Evolutionary conservation across 2,797 vertebrate genomes (phyloP).

Genomic region (Epinephelus malabaricus): DNA sequence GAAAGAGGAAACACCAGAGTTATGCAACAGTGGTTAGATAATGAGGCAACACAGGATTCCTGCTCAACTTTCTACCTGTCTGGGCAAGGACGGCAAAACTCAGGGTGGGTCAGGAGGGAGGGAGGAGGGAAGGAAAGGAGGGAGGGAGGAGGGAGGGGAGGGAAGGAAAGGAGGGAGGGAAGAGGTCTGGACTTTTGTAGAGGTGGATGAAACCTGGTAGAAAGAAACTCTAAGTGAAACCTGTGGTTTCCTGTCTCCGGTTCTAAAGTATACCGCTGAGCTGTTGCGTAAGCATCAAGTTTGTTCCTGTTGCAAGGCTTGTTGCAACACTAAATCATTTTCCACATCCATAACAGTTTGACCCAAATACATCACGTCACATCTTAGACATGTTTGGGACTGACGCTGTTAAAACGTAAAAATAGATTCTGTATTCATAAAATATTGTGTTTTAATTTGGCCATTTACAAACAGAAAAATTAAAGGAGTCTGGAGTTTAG

Average conservation of each 20-base stretch:
- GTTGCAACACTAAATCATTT: too few relatives aligned
- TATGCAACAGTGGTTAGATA: conserved; percentile 42
- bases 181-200: not conserved
- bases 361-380: too few relatives aligned
- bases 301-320: too few relatives aligned
- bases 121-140: not conserved
- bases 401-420: too few relatives aligned
- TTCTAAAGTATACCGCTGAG: conserved; percentile 4
- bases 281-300: too few relatives aligned
- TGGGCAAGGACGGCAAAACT: not conserved
- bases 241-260: conserved; percentile 47
- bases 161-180: too few relatives aligned
- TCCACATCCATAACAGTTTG: too few relatives aligned
- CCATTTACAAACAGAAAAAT: too few relatives aligned
- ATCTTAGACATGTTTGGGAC: too few relatives aligned
- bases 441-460: too few relatives aligned
- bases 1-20: conserved; percentile 47
- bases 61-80: conserved; percentile 12
- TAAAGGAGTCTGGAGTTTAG: too few relatives aligned
- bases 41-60: conserved; percentile 23
- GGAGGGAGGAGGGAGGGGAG: not conserved
- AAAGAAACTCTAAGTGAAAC: conserved; percentile 33
- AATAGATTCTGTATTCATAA: too few relatives aligned
- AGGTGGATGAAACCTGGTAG: not conserved
- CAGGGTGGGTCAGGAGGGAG: not conserved